A percentile compares a stretch with the other conserved stretches of the same genome.
These are phyloP conservation scores for Drosophila eugracilis DNA, from an alignment of 1,140 invertebrate species.

Conservation along the genomic window DNA sequence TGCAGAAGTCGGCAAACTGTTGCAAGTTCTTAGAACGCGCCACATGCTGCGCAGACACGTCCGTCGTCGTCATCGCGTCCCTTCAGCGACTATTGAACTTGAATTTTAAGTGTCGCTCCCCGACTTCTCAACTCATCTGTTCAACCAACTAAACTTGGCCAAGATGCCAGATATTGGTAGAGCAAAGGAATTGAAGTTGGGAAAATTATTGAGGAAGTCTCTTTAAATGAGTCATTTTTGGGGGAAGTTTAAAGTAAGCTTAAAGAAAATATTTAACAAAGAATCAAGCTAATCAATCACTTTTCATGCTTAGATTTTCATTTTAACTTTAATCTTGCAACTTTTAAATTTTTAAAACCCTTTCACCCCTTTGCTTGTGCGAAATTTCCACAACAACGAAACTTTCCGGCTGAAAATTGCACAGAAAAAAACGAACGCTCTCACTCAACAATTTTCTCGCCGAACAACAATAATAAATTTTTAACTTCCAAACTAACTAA, in stretches of 20 bases:
- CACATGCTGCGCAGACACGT: constrained; percentile 78
- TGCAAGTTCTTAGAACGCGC: constrained; percentile 81
- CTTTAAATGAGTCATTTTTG: constrained; percentile 18
- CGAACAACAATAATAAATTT: constrained; percentile 28
- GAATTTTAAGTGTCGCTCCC: constrained; percentile 72
- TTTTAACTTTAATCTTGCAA: neutral
- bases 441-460: constrained; percentile 1
- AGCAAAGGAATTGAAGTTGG: neutral
- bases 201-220: neutral
- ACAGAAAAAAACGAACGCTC: neutral
- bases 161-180: constrained; percentile 26
- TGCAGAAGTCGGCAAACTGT: constrained; percentile 65
- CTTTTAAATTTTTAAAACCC: constrained; percentile 1
- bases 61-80: constrained; percentile 48
- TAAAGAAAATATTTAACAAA: too few species aligned
- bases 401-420: constrained; percentile 5
- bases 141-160: constrained; percentile 12
- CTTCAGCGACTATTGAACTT: constrained; percentile 71
- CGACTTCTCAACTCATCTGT: constrained; percentile 14
- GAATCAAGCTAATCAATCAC: neutral
- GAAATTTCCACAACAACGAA: neutral
- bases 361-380: neutral
- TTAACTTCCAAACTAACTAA: constrained; percentile 31
- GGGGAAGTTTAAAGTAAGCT: neutral
- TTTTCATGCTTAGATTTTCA: neutral